Evolutionary conservation across 2,888 invertebrate genomes (phyloP), one percentile per base, ranked within the genome.

Genomic region (Schizotus pectinicornis): DNA sequence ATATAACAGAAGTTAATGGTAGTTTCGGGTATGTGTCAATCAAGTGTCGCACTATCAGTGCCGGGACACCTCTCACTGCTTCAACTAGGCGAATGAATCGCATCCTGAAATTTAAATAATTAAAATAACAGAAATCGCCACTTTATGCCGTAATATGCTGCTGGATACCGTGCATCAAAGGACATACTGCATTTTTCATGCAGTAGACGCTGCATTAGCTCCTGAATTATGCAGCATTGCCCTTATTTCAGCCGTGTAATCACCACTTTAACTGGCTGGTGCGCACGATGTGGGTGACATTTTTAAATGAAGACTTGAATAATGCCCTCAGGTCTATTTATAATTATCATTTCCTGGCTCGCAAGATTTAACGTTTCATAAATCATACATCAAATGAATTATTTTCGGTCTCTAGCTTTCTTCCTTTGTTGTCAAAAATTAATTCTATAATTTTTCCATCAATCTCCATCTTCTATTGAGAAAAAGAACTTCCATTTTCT

Each of bases 1-100:
- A 75, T 76, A 72, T 67, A 76, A 65, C 67, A 69, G 71, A 68
- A 72, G 74, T 68, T 78, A 77, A 78, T 78, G 74, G 77, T 70
- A 67, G 70, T 74, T 69, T 71, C 76, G 72, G 70, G 74, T 78
- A 74, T 62, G 64, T 72, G 77, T 74, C 77, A 77, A 74, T 77
- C 77, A 75, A 67, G 64, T 67, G 72, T 72, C 68, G 65, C 62
- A 47, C 60, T 56, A 57, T 54, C 50, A 32, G 56, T 31, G 45
- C 42, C 39, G 41, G 43, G 47, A 60, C 48, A 52, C 56, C 43
- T 54, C 37, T 51, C 51, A 54, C 39, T 45, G 39, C 56, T 57
- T 46, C 37, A 36, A 58, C 48, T 12, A 32, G 31, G 35, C 47
- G 56, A 51, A 32, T 35, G 22, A 22, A 22, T 22, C 30, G 8